phyloP scores from a whole-genome alignment of 2,797 vertebrate genomes.

The Pangasius sanitwongsei region DNA sequence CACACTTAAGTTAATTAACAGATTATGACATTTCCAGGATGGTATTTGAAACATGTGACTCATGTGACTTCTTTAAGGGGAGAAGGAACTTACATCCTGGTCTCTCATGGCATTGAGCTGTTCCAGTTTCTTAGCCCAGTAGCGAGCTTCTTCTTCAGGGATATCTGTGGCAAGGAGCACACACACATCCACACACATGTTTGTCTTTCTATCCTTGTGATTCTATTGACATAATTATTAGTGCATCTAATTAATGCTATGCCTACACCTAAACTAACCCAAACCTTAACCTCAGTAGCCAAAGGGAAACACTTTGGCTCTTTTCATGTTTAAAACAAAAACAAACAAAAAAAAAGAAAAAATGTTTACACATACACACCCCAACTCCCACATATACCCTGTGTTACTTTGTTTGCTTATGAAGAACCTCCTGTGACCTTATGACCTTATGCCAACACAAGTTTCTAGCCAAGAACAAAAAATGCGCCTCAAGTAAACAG shows the following conservation, averaged over 20 bases:
- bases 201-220: background rate
- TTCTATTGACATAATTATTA: background rate
- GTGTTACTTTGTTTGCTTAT: background rate
- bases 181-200: slow-evolving; percentile 4
- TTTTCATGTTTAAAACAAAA: background rate
- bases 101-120: slow-evolving; percentile 83
- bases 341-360: background rate
- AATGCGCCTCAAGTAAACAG: slow-evolving; percentile 1
- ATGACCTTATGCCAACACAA: slow-evolving; percentile 40
- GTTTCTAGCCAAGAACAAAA: background rate
- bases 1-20: slow-evolving; percentile 11
- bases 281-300: background rate
- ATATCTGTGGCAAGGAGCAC: slow-evolving; percentile 71
- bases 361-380: background rate
- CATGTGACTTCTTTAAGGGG: background rate
- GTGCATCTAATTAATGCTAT: background rate
- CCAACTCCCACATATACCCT: background rate
- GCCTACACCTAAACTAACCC: background rate
- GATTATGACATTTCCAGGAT: background rate
- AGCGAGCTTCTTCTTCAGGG: slow-evolving; percentile 83
- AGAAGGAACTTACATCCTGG: slow-evolving; percentile 75
- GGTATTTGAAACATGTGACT: background rate
- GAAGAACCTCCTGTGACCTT: slow-evolving; percentile 43
- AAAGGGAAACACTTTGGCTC: background rate
- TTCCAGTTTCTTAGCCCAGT: slow-evolving; percentile 86